phyloP scores from a whole-genome alignment of 2,888 invertebrate species.

The Ceramica pisi region DNA sequence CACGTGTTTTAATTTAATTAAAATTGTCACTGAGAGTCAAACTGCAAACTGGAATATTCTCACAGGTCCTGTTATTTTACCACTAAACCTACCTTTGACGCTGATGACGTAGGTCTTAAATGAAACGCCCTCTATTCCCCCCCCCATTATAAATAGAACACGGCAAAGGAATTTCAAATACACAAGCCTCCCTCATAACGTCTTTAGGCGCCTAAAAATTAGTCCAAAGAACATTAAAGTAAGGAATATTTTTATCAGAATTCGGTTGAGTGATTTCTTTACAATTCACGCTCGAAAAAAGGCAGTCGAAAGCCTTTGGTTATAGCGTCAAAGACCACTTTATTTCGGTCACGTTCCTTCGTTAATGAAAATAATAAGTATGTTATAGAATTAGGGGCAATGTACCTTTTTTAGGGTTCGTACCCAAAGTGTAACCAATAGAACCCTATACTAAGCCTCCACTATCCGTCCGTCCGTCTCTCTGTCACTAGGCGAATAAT shows the following conservation, averaged over 20 bases:
- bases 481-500: too few species aligned
- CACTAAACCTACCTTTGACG: neutral
- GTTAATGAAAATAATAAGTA: slow-evolving; percentile 87
- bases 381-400: slow-evolving; percentile 68
- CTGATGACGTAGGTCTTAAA: slow-evolving; percentile 1
- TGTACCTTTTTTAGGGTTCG: slow-evolving; percentile 22
- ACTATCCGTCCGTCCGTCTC: too few species aligned
- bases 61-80: neutral
- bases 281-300: slow-evolving; percentile 71
- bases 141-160: slow-evolving; percentile 3
- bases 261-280: slow-evolving; percentile 73
- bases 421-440: too few species aligned
- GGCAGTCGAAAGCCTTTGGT: slow-evolving; percentile 71
- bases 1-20: neutral
- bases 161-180: slow-evolving; percentile 40
- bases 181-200: slow-evolving; percentile 32
- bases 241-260: slow-evolving; percentile 71
- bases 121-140: neutral
- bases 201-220: slow-evolving; percentile 52
- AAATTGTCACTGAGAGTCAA: neutral
- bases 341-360: slow-evolving; percentile 84
- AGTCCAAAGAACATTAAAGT: slow-evolving; percentile 58
- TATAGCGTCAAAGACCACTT: slow-evolving; percentile 77
- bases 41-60: neutral
- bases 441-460: too few species aligned